Percentiles rank a stretch among this genome's conserved stretches.
Conservation (phyloP, 2,113 vertebrate species). For the Salvelinus alpinus region DNA sequence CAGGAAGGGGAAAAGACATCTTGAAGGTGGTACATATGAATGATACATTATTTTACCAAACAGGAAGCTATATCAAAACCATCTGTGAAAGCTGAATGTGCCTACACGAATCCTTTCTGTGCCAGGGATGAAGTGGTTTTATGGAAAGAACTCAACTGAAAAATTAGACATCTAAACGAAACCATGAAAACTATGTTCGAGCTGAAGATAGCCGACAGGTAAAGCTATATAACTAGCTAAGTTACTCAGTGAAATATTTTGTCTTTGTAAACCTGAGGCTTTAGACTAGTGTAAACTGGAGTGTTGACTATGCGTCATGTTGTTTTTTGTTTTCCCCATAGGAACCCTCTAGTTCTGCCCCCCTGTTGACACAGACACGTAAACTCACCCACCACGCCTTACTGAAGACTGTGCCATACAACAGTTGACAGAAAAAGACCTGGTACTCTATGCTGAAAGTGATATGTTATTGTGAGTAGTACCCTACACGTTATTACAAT, state of each 20-base stretch:
- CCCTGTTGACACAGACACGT: constrained; percentile 81
- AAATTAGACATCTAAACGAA: constrained; percentile 67
- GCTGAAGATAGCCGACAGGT: constrained; percentile 72
- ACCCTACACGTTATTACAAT: neutral
- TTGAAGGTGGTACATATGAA: constrained; percentile 72
- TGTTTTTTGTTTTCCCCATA: constrained; percentile 5
- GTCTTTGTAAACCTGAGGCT: neutral
- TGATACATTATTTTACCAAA: neutral
- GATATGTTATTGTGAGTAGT: neutral
- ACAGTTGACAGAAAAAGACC: constrained; percentile 80
- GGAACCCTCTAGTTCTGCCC: constrained; percentile 72
- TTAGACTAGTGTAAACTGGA: neutral
- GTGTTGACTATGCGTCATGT: neutral
- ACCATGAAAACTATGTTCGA: constrained; percentile 65
- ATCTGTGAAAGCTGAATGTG: neutral
- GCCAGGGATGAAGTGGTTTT: constrained; percentile 80
- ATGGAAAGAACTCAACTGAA: constrained; percentile 72
- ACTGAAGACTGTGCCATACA: constrained; percentile 81
- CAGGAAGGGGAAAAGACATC: constrained; percentile 83
- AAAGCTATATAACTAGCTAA: neutral
- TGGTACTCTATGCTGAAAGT: constrained; percentile 62
- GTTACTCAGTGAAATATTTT: neutral
- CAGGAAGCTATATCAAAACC: neutral
- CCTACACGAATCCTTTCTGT: neutral
- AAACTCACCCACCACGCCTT: constrained; percentile 82